These are phyloP conservation scores for Mesopsocus fuscifrons DNA, from an alignment of 2,888 invertebrate species.

Conservation along the genomic window DNA sequence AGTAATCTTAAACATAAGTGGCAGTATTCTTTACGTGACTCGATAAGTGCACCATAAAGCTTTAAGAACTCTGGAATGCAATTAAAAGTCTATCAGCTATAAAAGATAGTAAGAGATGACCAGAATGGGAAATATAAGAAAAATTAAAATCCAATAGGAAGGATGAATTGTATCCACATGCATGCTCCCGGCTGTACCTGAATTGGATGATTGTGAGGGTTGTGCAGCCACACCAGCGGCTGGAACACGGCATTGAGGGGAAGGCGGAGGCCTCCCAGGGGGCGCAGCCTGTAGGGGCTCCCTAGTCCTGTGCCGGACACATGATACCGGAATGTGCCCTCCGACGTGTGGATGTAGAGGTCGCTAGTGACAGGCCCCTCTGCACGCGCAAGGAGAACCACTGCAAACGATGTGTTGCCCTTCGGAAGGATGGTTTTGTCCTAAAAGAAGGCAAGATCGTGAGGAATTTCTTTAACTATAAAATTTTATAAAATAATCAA, in stretches of 20 bases:
- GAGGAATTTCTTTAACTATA: too few relatives aligned
- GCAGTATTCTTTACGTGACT: too few relatives aligned
- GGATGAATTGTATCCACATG: too few relatives aligned
- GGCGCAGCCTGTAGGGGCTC: constrained; percentile 80
- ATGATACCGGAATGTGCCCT: constrained; percentile 77
- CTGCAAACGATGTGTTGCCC: constrained; percentile 87
- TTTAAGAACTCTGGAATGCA: too few relatives aligned
- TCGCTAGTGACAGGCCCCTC: constrained; percentile 74
- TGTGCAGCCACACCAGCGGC: constrained; percentile 80
- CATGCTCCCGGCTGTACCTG: too few relatives aligned
- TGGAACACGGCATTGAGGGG: constrained; percentile 82
- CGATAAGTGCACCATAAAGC: too few relatives aligned
- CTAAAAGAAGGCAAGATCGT: constrained; percentile 34
- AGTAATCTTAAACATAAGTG: too few relatives aligned
- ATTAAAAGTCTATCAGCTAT: too few relatives aligned
- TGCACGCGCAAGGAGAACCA: constrained; percentile 85
- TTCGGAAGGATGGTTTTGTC: constrained; percentile 53
- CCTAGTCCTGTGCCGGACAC: constrained; percentile 70
- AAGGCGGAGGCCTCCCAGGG: constrained; percentile 75
- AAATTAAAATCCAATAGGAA: too few relatives aligned
- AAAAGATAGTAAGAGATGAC: too few relatives aligned
- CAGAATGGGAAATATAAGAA: too few relatives aligned
- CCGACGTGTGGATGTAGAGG: constrained; percentile 85
- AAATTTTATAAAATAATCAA: constrained; percentile 6
- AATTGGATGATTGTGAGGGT: constrained; percentile 72